Percentiles rank a stretch among this genome's conserved stretches.
These are phyloP conservation scores for Drosophila ohnishii DNA, from an alignment of 1,140 invertebrate genomes.

Conservation along the genomic window DNA sequence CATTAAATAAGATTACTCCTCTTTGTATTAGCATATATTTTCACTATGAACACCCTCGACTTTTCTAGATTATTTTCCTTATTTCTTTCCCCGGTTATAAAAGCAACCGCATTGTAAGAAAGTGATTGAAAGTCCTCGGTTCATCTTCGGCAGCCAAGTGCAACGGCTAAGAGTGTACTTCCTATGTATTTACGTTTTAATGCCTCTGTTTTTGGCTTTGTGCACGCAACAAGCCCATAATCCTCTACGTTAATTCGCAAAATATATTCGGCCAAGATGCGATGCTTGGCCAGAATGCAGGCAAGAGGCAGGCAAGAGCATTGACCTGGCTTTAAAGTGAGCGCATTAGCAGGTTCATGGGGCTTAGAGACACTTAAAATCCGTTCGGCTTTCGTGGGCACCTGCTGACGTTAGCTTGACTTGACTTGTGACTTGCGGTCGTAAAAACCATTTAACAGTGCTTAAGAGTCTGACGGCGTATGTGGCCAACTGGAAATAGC, in stretches of 20 bases:
- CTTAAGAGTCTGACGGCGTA: slow-evolving; percentile 69
- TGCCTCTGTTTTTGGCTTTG: slow-evolving; percentile 14
- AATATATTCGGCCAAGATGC: not conserved
- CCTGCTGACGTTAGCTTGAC: slow-evolving; percentile 22
- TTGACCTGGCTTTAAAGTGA: slow-evolving; percentile 15
- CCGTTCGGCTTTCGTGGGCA: slow-evolving; percentile 52
- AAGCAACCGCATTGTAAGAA: slow-evolving; percentile 30
- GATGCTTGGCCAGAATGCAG: slow-evolving; percentile 13
- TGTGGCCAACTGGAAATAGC: slow-evolving; percentile 49
- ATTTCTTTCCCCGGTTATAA: slow-evolving; percentile 16
- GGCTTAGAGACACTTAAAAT: slow-evolving; percentile 49
- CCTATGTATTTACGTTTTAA: slow-evolving; percentile 32
- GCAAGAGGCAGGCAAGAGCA: not conserved
- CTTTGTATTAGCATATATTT: slow-evolving; percentile 4
- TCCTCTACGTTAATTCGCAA: slow-evolving; percentile 13
- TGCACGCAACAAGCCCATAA: slow-evolving; percentile 39
- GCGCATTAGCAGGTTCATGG: slow-evolving; percentile 27
- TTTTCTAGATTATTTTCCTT: slow-evolving; percentile 29
- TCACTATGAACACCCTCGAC: not conserved
- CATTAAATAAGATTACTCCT: not conserved
- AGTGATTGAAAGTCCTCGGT: slow-evolving; percentile 51
- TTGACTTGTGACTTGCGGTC: slow-evolving; percentile 1
- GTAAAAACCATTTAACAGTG: slow-evolving; percentile 55
- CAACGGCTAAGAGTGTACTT: slow-evolving; percentile 35
- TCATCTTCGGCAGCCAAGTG: slow-evolving; percentile 53